Evolutionary conservation across 1,140 invertebrate species (phyloP).

Genomic region (Contarinia nasturtii): DNA sequence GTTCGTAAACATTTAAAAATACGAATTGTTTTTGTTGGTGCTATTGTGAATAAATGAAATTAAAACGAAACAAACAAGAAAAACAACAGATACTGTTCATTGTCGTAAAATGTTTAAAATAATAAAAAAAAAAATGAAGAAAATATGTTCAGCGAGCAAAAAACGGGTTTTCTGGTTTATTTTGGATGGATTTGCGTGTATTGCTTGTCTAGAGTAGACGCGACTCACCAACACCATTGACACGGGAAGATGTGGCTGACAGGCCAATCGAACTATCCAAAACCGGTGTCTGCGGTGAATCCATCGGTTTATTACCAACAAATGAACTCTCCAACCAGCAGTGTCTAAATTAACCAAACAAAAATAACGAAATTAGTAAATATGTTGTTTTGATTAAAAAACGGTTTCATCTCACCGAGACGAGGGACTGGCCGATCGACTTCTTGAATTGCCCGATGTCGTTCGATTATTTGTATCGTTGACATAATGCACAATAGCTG

Average conservation of each 20-base stretch:
- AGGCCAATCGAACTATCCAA: constrained; percentile 27
- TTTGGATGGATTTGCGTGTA: background rate
- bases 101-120: background rate
- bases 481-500: constrained; percentile 82
- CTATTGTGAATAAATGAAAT: background rate
- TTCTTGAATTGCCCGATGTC: constrained; percentile 20
- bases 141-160: background rate
- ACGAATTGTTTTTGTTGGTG: too few relatives aligned
- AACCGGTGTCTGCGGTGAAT: constrained; percentile 63
- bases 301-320: constrained; percentile 62
- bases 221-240: constrained; percentile 20
- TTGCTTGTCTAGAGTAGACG: constrained; percentile 10
- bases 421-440: constrained; percentile 25
- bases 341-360: constrained; percentile 10
- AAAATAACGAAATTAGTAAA: background rate
- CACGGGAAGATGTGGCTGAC: constrained; percentile 31
- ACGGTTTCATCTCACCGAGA: constrained; percentile 23
- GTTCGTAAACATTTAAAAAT: too few relatives aligned
- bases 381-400: background rate
- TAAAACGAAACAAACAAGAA: background rate
- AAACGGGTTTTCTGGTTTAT: background rate
- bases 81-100: background rate
- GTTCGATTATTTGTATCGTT: constrained; percentile 40
- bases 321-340: constrained; percentile 86
- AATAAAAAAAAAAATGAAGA: background rate